These are phyloP conservation scores for Drosophila bipectinata DNA, from an alignment of 1,140 invertebrate genomes.

Conservation along the genomic window DNA sequence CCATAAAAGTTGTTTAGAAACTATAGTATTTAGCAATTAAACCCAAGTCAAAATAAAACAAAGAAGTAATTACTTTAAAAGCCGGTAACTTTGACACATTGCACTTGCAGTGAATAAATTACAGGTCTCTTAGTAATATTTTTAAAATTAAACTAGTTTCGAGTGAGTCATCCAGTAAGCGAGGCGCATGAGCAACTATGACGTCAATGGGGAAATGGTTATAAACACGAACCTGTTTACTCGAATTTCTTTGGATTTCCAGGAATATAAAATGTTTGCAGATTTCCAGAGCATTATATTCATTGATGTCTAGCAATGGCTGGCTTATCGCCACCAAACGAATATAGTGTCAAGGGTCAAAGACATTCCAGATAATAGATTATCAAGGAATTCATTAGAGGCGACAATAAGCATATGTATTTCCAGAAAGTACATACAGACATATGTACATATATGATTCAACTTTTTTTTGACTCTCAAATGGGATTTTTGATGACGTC, in stretches of 20 bases:
- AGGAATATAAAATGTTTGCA: not conserved
- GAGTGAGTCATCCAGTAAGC: slow-evolving; percentile 12
- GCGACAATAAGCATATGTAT: not conserved
- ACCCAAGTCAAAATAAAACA: not conserved
- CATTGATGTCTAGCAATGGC: slow-evolving; percentile 11
- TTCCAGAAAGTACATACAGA: not conserved
- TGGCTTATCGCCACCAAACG: slow-evolving; percentile 18
- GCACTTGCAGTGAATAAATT: slow-evolving; percentile 5
- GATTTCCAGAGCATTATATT: not conserved
- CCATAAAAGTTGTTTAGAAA: not conserved
- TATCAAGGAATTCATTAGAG: not conserved
- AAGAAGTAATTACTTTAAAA: not conserved
- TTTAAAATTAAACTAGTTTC: slow-evolving; percentile 15
- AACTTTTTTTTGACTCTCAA: slow-evolving; percentile 13
- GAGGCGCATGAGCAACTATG: slow-evolving; percentile 41
- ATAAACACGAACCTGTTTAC: slow-evolving; percentile 7
- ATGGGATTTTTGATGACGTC: slow-evolving; percentile 17
- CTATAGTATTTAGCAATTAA: not conserved
- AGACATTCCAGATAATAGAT: slow-evolving; percentile 15
- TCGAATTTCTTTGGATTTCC: slow-evolving; percentile 10
- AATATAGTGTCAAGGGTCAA: slow-evolving; percentile 15
- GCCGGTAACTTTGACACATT: slow-evolving; percentile 3
- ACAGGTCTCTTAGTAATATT: slow-evolving; percentile 4
- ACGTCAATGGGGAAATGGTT: slow-evolving; percentile 43
- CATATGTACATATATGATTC: not conserved